Evolutionary conservation across 2,888 invertebrate species (phyloP).

Genomic region (Dynastes grantii): DNA sequence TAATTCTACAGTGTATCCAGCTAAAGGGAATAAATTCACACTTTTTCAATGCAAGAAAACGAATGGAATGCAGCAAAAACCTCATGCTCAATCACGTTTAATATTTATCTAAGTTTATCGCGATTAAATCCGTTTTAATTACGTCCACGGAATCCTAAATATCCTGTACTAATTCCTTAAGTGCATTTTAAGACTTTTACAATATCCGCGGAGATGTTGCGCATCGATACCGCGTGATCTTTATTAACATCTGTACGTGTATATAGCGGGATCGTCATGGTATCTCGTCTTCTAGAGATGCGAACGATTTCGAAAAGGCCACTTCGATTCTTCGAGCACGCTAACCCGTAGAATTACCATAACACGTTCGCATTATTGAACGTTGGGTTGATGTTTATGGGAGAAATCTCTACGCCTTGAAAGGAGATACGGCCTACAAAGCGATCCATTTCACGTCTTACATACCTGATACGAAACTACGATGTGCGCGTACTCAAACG

Average conservation of each 20-base stretch:
- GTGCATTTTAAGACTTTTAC: neutral
- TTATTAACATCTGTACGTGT: conserved; percentile 30
- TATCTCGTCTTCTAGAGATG: conserved; percentile 6
- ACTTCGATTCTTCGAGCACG: conserved; percentile 31
- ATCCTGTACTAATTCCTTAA: conserved; percentile 1
- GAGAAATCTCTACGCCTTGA: conserved; percentile 36
- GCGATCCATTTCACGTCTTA: conserved; percentile 15
- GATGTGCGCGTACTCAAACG: neutral
- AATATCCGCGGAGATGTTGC: neutral
- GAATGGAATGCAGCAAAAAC: too few relatives aligned
- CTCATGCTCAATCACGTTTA: neutral
- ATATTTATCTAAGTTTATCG: conserved; percentile 12
- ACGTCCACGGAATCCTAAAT: neutral
- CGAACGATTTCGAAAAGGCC: conserved; percentile 34
- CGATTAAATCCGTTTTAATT: neutral
- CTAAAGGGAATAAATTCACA: too few relatives aligned
- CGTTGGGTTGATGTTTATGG: conserved; percentile 31
- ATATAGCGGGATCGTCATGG: conserved; percentile 11
- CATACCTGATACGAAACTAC: neutral
- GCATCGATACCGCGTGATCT: conserved; percentile 4
- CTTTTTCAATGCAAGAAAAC: too few relatives aligned
- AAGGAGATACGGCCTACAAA: conserved; percentile 38
- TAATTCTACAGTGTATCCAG: too few relatives aligned
- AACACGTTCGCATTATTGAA: conserved; percentile 43
- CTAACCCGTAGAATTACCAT: conserved; percentile 39